Base-by-base conservation (phyloP, 1,140 invertebrate genomes). In the Neoseiulus cucumeris region DNA sequence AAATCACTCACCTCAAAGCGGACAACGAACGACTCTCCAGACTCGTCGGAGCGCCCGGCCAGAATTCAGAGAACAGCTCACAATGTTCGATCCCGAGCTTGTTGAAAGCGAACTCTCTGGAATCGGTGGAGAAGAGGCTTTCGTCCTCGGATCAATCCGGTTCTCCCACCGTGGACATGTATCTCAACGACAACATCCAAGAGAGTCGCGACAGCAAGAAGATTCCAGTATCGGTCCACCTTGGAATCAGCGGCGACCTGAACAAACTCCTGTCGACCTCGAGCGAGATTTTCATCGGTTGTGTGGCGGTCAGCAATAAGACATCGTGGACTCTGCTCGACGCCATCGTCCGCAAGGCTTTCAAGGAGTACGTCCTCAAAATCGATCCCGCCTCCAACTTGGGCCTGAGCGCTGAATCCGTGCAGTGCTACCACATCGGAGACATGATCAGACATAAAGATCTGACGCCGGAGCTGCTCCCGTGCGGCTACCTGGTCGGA, bases 251-350 rank as follows among this genome's bases (percentile, higher is more conserved):
- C 65, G 71, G 69, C 17, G 70, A 69, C 59, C 67, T 39, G 64
- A 64, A 65, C 14, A 68, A 68, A 55, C 18, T 45, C 17, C 42
- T 68, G 14, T 45, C 67, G 28, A 9, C 64, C 12, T 55, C 44
- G 28, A 68, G 66, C 76, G 77, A 79, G 70, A 78, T 81, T 64
- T 78, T 86, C 4, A 90, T 98, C 72, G 91, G 91, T 5, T 86
- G 82, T 68, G 84, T 93, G 2, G 86, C 84, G 71, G 87, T 96
- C 51, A 89, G 87, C 70, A 86, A 87, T 39, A 92, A 93, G 75
- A 93, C 89, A 0, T 90, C 86, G 39, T 98, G 94, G 94, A 87
- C 90, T 72, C 85, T 89, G 70, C 78, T 98, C 68, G 93, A 98
- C 74, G 86, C 86, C 69, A 85, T 87, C 67, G 85, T 97, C 55